Evolutionary conservation across 2,888 invertebrate species (phyloP).

Genomic region (Chymomyza procnemis): DNA sequence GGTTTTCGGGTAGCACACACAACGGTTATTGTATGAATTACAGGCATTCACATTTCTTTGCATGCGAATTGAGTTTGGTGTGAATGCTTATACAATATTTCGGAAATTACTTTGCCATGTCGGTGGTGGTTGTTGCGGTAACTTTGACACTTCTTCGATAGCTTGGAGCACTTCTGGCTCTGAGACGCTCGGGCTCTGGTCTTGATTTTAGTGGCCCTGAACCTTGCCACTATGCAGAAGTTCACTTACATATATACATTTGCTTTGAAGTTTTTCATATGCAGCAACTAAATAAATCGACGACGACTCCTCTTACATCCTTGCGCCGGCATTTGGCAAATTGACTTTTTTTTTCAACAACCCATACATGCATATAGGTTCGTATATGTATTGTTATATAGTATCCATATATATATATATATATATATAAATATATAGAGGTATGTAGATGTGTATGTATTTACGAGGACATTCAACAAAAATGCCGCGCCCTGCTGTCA

Average conservation of each 20-base stretch:
- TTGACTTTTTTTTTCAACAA: slow-evolving; percentile 67
- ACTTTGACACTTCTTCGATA: slow-evolving; percentile 56
- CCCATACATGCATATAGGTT: background rate
- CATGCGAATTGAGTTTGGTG: slow-evolving; percentile 24
- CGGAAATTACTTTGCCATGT: slow-evolving; percentile 68
- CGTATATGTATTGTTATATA: background rate
- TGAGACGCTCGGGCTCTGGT: slow-evolving; percentile 54
- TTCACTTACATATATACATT: background rate
- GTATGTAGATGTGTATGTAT: background rate
- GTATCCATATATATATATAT: background rate
- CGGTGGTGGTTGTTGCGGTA: slow-evolving; percentile 58
- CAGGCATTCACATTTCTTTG: slow-evolving; percentile 32
- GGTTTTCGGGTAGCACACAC: background rate
- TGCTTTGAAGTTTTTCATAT: background rate
- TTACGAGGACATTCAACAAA: background rate
- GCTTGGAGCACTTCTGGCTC: slow-evolving; percentile 20
- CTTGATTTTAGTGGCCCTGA: slow-evolving; percentile 1
- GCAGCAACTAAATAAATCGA: background rate
- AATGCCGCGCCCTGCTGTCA: slow-evolving; percentile 15
- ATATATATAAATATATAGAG: no score
- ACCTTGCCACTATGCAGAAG: no score
- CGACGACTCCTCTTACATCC: slow-evolving; percentile 32
- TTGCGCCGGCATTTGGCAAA: slow-evolving; percentile 62
- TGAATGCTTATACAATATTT: slow-evolving; percentile 44
- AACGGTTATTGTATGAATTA: slow-evolving; percentile 18